Conservation (phyloP, 1,140 invertebrate genomes). For the Theocolax elegans region DNA sequence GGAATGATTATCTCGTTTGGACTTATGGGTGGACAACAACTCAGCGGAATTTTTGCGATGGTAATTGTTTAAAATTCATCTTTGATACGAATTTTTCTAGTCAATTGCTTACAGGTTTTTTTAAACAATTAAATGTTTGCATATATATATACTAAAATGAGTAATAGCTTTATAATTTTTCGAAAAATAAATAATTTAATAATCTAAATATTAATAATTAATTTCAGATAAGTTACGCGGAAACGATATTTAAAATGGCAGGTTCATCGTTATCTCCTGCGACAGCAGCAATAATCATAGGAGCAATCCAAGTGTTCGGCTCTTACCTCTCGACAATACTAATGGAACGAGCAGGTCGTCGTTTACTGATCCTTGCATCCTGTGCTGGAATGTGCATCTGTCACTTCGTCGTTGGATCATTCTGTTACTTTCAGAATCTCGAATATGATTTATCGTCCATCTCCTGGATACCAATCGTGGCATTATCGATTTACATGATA, state of each 20-base stretch:
- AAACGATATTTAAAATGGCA: slow-evolving; percentile 70
- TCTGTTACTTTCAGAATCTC: slow-evolving; percentile 59
- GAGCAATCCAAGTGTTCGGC: slow-evolving; percentile 62
- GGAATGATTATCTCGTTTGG: slow-evolving; percentile 66
- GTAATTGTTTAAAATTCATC: slow-evolving; percentile 45
- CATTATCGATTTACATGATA: slow-evolving; percentile 70
- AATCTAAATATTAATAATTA: not conserved
- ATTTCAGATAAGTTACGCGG: slow-evolving; percentile 65
- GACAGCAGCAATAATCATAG: slow-evolving; percentile 69
- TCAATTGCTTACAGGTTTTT: no score
- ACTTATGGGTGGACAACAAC: slow-evolving; percentile 60
- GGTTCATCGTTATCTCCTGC: slow-evolving; percentile 65
- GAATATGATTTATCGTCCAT: slow-evolving; percentile 54
- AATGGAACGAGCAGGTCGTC: slow-evolving; percentile 72
- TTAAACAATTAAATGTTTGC: slow-evolving; percentile 6
- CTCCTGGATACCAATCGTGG: slow-evolving; percentile 68
- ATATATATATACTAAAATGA: no score
- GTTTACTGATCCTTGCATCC: slow-evolving; percentile 69
- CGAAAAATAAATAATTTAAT: no score
- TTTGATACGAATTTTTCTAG: no score
- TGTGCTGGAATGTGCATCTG: slow-evolving; percentile 63
- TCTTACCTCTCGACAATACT: slow-evolving; percentile 66
- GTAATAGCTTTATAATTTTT: no score
- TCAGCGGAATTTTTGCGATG: slow-evolving; percentile 62
- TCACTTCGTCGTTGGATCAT: slow-evolving; percentile 59